A percentile compares a stretch with the other conserved stretches of the same genome.
phyloP scores from a whole-genome alignment of 2,888 invertebrate genomes.

The Ypsolopha sequella region DNA sequence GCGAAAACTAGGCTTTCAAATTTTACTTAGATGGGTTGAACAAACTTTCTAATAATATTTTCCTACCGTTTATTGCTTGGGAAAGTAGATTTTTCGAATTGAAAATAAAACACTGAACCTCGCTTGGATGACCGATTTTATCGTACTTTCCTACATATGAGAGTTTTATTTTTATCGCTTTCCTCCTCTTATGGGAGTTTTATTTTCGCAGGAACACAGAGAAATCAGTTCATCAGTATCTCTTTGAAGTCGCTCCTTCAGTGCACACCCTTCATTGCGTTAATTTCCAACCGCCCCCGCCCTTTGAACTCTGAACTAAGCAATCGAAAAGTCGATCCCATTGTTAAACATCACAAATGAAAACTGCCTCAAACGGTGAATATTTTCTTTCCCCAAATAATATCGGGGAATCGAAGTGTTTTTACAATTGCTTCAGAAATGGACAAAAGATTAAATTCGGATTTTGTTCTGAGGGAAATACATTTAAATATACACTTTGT shows the following conservation, averaged over 20 bases:
- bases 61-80: too few relatives aligned
- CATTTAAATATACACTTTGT: conserved; percentile 8
- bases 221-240: conserved; percentile 52
- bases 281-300: conserved; percentile 52
- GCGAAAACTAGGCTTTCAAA: too few relatives aligned
- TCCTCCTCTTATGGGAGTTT: not conserved
- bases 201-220: not conserved
- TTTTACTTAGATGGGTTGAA: too few relatives aligned
- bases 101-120: too few relatives aligned
- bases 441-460: conserved; percentile 34
- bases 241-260: conserved; percentile 56
- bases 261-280: conserved; percentile 58
- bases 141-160: too few relatives aligned
- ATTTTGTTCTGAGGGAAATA: conserved; percentile 21
- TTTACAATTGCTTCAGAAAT: conserved; percentile 38
- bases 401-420: conserved; percentile 59
- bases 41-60: too few relatives aligned
- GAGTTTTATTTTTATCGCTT: not conserved
- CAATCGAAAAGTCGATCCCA: conserved; percentile 66
- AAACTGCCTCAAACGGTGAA: conserved; percentile 53
- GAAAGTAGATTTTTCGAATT: too few relatives aligned
- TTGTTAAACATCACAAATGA: conserved; percentile 67
- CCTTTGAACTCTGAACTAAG: conserved; percentile 59
- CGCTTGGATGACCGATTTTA: too few relatives aligned
- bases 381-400: conserved; percentile 49